Evolutionary conservation across 2,888 invertebrate species (phyloP).

Genomic region (Pachliopta kotzebuea): DNA sequence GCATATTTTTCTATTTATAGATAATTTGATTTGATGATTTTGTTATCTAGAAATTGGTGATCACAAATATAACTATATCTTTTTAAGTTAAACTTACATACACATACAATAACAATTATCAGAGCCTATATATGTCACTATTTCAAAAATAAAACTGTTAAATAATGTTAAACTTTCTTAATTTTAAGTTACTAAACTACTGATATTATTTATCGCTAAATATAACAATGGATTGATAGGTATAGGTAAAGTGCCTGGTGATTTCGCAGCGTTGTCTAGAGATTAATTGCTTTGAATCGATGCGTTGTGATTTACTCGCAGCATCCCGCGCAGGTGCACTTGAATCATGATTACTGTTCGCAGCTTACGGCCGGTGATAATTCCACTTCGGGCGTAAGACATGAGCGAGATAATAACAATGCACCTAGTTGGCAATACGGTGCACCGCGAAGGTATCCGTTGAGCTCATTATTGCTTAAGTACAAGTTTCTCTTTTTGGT

Average conservation of each 20-base stretch:
- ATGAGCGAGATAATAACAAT: slow-evolving; percentile 28
- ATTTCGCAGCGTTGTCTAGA: slow-evolving; percentile 43
- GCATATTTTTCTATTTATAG: too few species aligned
- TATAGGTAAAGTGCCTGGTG: slow-evolving; percentile 28
- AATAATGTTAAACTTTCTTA: too few species aligned
- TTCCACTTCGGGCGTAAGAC: slow-evolving; percentile 19
- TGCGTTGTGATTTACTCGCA: slow-evolving; percentile 68
- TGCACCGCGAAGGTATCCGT: slow-evolving; percentile 5
- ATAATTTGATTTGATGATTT: too few species aligned
- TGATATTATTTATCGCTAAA: too few species aligned
- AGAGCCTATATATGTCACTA: too few species aligned
- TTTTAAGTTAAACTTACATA: too few species aligned
- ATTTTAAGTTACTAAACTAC: not conserved
- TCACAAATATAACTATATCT: too few species aligned
- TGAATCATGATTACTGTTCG: slow-evolving; percentile 55
- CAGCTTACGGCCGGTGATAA: slow-evolving; percentile 33
- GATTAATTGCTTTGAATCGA: slow-evolving; percentile 61
- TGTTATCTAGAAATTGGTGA: too few species aligned
- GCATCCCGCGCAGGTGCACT: slow-evolving; percentile 62
- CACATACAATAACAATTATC: too few species aligned
- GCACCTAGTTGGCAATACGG: not conserved
- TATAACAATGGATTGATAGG: slow-evolving; percentile 7
- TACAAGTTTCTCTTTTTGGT: not conserved
- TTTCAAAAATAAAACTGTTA: too few species aligned
- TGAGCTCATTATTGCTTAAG: slow-evolving; percentile 8